phyloP scores from a whole-genome alignment of 1,140 invertebrate species.

The Gonatopus flavifemur region DNA sequence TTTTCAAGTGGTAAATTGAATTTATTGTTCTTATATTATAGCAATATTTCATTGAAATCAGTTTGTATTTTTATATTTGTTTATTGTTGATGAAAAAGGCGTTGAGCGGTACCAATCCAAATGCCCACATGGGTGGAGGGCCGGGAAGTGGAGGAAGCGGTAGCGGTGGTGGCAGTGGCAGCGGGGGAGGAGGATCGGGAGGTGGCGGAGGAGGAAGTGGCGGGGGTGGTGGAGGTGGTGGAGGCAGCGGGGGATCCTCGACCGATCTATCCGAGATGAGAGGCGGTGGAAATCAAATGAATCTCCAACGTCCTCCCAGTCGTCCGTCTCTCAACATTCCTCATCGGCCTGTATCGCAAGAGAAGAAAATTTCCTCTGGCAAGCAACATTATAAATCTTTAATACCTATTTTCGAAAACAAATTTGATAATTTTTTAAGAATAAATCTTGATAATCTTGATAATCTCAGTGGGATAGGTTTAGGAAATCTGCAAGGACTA shows the following conservation, averaged over 20 bases:
- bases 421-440: conserved; percentile 62
- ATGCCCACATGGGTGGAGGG: conserved; percentile 41
- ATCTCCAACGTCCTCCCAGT: conserved; percentile 53
- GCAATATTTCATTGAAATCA: not conserved
- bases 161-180: no score
- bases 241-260: no score
- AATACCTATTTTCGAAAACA: conserved; percentile 59
- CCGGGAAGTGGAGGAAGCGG: no score
- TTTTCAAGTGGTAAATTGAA: conserved; percentile 40
- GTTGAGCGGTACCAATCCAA: conserved; percentile 40
- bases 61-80: not conserved
- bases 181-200: no score
- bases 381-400: conserved; percentile 51
- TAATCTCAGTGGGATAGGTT: conserved; percentile 57
- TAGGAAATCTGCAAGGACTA: conserved; percentile 48
- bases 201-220: no score
- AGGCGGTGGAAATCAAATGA: conserved; percentile 45
- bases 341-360: conserved; percentile 48
- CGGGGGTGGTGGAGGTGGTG: no score
- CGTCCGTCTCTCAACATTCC: conserved; percentile 55
- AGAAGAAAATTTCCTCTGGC: conserved; percentile 43
- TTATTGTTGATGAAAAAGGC: conserved; percentile 24
- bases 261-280: conserved; percentile 48
- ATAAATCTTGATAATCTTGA: conserved; percentile 73
- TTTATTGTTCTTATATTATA: conserved; percentile 1